These are phyloP conservation scores for Hippotragus niger DNA, from an alignment of 2,113 vertebrate species.

Conservation along the genomic window DNA sequence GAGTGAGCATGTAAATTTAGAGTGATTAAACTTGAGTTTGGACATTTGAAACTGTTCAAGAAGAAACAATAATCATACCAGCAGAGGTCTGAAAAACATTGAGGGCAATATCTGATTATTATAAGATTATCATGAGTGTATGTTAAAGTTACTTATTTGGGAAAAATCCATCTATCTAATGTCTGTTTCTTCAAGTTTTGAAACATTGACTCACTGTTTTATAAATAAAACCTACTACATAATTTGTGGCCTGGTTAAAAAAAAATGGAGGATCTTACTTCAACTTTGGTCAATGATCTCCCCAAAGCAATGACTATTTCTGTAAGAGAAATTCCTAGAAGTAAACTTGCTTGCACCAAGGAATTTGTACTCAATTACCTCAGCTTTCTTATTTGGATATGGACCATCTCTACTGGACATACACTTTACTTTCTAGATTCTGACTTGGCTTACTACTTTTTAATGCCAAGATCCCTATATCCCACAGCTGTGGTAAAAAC, in stretches of 20 bases:
- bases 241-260: background rate
- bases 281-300: background rate
- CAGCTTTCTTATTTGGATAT: background rate
- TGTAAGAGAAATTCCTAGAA: background rate
- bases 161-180: background rate
- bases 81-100: background rate
- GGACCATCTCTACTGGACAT: background rate
- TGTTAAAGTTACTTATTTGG: background rate
- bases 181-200: background rate
- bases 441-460: background rate
- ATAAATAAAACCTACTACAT: background rate
- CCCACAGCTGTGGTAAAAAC: background rate
- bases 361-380: background rate
- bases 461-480: background rate
- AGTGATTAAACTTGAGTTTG: background rate
- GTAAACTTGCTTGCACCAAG: background rate
- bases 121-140: background rate
- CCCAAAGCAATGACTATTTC: background rate
- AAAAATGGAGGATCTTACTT: background rate
- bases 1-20: background rate
- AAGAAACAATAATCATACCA: background rate
- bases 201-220: background rate
- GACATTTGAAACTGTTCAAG: background rate
- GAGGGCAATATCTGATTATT: background rate
- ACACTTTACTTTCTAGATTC: background rate